Percentiles rank a stretch among this genome's conserved stretches.
Conservation (phyloP, 2,113 vertebrate species). For the Sebastes fasciatus region DNA sequence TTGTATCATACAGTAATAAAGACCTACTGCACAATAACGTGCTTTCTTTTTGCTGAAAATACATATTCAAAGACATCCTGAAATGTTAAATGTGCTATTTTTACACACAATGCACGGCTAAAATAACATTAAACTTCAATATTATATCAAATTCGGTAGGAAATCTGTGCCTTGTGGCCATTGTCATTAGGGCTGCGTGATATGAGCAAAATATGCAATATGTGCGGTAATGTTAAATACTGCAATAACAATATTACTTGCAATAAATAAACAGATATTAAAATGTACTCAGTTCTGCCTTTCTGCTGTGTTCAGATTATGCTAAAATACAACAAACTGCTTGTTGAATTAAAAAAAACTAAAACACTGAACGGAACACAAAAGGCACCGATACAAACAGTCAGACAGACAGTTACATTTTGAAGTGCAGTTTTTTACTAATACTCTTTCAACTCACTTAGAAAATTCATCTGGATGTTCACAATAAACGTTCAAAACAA, state of each 20-base stretch:
- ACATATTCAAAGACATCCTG: background rate
- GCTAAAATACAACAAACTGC: too few relatives aligned
- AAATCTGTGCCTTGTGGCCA: background rate
- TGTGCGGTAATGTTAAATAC: background rate
- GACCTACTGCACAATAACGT: too few relatives aligned
- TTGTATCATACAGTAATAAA: background rate
- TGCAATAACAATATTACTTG: background rate
- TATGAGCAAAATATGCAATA: background rate
- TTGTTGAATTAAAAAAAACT: background rate
- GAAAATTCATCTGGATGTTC: background rate
- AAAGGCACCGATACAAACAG: background rate
- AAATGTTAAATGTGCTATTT: background rate
- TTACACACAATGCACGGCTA: background rate
- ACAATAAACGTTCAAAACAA: background rate
- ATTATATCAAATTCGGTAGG: background rate
- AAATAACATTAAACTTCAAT: background rate
- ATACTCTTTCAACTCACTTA: background rate
- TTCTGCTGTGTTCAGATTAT: background rate
- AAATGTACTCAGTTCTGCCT: background rate
- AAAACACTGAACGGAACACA: background rate
- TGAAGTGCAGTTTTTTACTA: background rate
- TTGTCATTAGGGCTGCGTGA: background rate
- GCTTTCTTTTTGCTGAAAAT: background rate
- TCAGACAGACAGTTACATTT: background rate
- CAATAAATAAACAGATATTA: background rate